These are phyloP conservation scores for Heliocidaris tuberculata DNA, from an alignment of 35 echinoderm and acorn worm genomes.

Conservation along the genomic window DNA sequence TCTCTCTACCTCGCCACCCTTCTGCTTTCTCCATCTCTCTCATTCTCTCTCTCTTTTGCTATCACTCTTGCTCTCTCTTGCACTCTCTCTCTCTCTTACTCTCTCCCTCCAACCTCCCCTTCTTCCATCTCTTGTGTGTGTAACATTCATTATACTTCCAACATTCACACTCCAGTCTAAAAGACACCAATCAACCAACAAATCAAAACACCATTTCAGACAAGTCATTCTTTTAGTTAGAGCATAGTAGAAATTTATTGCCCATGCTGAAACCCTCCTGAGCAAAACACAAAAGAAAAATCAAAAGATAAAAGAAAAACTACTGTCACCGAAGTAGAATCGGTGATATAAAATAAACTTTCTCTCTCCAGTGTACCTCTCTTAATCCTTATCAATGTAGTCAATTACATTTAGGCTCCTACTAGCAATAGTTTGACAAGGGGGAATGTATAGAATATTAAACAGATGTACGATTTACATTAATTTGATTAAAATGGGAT, in stretches of 20 bases:
- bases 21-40: too few relatives aligned
- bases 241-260: conserved; percentile 56
- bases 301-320: neutral
- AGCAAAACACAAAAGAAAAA: conserved; percentile 34
- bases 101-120: neutral
- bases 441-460: neutral
- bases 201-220: neutral
- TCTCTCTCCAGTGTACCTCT: neutral
- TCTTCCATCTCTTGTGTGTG: neutral
- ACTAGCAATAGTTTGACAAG: neutral
- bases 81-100: too few relatives aligned
- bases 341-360: neutral
- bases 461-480: neutral
- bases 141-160: neutral
- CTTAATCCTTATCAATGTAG: neutral
- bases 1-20: too few relatives aligned
- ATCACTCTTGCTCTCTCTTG: neutral
- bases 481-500: neutral
- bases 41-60: neutral
- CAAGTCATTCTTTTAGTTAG: conserved; percentile 12
- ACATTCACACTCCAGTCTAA: neutral
- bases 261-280: conserved; percentile 44
- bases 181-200: neutral
- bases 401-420: too few relatives aligned
- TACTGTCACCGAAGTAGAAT: neutral